These are phyloP conservation scores for Drosophila pallidifrons DNA, from an alignment of 1,140 invertebrate species.

Conservation along the genomic window DNA sequence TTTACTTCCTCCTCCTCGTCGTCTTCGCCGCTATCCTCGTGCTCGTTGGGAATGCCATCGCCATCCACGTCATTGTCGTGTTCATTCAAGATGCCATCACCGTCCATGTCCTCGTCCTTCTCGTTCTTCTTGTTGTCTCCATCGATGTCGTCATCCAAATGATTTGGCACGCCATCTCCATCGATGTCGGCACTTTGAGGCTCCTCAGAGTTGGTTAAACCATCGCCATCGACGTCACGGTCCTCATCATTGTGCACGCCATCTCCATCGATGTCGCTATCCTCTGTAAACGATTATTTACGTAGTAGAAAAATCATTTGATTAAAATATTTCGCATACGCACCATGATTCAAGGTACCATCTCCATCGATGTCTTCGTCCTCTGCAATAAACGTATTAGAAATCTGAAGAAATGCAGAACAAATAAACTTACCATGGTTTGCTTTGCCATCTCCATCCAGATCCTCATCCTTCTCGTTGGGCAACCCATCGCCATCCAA, in stretches of 20 bases:
- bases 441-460: conserved; percentile 72
- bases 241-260: conserved; percentile 73
- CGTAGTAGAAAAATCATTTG: neutral
- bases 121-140: conserved; percentile 53
- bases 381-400: conserved; percentile 25
- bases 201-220: conserved; percentile 73
- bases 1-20: conserved; percentile 60
- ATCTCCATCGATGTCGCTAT: conserved; percentile 68
- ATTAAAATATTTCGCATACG: neutral
- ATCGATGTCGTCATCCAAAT: conserved; percentile 53
- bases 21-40: conserved; percentile 71
- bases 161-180: conserved; percentile 79
- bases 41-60: conserved; percentile 75
- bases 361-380: conserved; percentile 69
- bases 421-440: conserved; percentile 75
- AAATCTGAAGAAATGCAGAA: conserved; percentile 85
- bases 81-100: conserved; percentile 71
- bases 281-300: conserved; percentile 26
- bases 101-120: conserved; percentile 71
- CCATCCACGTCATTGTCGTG: conserved; percentile 85
- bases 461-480: conserved; percentile 81
- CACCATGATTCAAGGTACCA: conserved; percentile 61
- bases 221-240: conserved; percentile 64
- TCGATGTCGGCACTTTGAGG: conserved; percentile 81
- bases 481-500: conserved; percentile 72